A percentile compares a stretch with the other conserved stretches of the same genome.
phyloP scores from a whole-genome alignment of 2,113 vertebrate genomes.

The Taurulus bubalis region DNA sequence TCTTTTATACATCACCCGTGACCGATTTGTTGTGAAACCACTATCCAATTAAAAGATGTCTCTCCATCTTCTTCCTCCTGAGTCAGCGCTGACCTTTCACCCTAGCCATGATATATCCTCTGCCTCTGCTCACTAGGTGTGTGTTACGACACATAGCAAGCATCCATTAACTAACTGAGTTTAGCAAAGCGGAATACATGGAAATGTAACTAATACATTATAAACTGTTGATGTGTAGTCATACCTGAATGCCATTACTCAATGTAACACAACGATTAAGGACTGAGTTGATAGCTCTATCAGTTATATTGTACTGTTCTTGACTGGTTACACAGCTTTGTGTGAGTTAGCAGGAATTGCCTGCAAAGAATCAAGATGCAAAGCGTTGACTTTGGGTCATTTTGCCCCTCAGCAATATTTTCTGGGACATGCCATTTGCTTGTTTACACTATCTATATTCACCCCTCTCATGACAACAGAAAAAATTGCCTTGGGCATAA shows the following conservation, averaged over 20 bases:
- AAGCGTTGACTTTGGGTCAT: neutral
- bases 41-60: constrained; percentile 68
- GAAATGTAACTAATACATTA: neutral
- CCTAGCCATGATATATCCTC: constrained; percentile 44
- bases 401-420: constrained; percentile 24
- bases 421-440: constrained; percentile 23
- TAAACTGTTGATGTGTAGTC: neutral
- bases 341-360: constrained; percentile 11
- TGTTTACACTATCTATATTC: constrained; percentile 48
- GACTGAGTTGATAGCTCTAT: neutral
- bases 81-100: constrained; percentile 68
- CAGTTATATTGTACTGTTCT: neutral
- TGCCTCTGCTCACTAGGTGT: constrained; percentile 7
- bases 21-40: constrained; percentile 58
- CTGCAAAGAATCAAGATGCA: neutral
- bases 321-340: constrained; percentile 19
- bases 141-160: constrained; percentile 20
- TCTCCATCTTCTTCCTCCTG: constrained; percentile 61
- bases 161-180: constrained; percentile 7
- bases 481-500: neutral
- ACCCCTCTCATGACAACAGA: neutral
- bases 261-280: neutral
- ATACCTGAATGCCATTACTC: neutral
- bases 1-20: constrained; percentile 46
- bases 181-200: neutral